A percentile compares a stretch with the other conserved stretches of the same genome.
Evolutionary conservation across 2,888 invertebrate species (phyloP).

Genomic region (Harpalus rubripes): DNA sequence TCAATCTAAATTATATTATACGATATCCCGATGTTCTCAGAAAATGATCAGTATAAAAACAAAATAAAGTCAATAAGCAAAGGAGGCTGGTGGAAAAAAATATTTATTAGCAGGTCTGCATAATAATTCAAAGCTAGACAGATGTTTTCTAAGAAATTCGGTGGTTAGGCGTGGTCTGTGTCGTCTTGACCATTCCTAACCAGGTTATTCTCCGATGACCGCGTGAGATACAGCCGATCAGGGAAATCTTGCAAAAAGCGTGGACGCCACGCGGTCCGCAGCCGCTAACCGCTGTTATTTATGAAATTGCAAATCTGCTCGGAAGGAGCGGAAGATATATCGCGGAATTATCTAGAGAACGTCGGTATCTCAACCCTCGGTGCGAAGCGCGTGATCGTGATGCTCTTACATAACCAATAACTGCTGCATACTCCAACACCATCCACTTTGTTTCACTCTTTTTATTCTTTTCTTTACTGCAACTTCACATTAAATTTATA

Average conservation of each 20-base stretch:
- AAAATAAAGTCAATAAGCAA: conserved; percentile 15
- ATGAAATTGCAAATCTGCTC: conserved; percentile 62
- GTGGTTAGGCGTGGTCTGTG: conserved; percentile 7
- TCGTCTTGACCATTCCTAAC: conserved; percentile 41
- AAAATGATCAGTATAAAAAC: background rate
- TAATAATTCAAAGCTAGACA: conserved; percentile 23
- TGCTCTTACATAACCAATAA: conserved; percentile 30
- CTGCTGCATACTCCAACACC: too few relatives aligned
- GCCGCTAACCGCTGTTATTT: conserved; percentile 52
- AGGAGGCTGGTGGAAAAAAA: background rate
- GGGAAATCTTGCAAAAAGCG: conserved; percentile 61
- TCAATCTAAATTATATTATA: too few relatives aligned
- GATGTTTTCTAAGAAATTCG: conserved; percentile 13
- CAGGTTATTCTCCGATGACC: conserved; percentile 57
- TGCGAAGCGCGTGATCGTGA: background rate
- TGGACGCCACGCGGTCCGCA: conserved; percentile 9
- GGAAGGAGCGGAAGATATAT: conserved; percentile 54
- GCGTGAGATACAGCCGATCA: conserved; percentile 54
- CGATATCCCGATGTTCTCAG: too few relatives aligned
- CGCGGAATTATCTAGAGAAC: conserved; percentile 53
- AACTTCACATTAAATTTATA: too few relatives aligned
- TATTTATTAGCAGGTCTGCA: conserved; percentile 4
- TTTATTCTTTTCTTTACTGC: too few relatives aligned
- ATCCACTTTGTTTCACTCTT: background rate
- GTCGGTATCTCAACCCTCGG: background rate